Conservation (phyloP, 2,113 vertebrate species). For the Trachemys scripta region DNA sequence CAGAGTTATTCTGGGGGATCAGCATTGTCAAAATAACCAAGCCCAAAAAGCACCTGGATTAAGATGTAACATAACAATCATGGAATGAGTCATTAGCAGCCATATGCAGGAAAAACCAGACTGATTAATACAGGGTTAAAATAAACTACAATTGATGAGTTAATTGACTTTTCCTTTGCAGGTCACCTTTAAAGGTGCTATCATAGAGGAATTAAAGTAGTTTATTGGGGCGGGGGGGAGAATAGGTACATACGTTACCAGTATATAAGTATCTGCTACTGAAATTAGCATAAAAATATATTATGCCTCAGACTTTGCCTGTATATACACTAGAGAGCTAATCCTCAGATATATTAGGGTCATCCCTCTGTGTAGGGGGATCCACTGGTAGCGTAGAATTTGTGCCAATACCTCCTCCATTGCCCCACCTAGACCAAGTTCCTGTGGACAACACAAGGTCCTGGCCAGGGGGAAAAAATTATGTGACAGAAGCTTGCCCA, state of each 20-base stretch:
- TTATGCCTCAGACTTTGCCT: not conserved
- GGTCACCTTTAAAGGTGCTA: slow-evolving; percentile 45
- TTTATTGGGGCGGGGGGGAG: slow-evolving; percentile 13
- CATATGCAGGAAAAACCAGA: slow-evolving; percentile 19
- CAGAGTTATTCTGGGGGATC: slow-evolving; percentile 59
- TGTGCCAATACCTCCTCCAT: not conserved
- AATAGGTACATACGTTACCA: slow-evolving; percentile 4
- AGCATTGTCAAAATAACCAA: slow-evolving; percentile 55
- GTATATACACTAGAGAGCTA: not conserved
- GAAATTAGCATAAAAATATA: slow-evolving; percentile 53
- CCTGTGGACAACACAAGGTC: not conserved
- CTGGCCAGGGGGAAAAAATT: not conserved
- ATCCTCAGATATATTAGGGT: not conserved
- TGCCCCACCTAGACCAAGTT: not conserved
- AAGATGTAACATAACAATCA: slow-evolving; percentile 56
- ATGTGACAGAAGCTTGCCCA: not conserved
- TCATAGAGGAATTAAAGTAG: slow-evolving; percentile 51
- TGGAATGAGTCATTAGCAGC: slow-evolving; percentile 41
- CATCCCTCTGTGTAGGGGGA: accelerated
- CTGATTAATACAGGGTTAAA: slow-evolving; percentile 50
- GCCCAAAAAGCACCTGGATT: slow-evolving; percentile 25
- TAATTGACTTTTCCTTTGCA: slow-evolving; percentile 42
- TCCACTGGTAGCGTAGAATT: not conserved
- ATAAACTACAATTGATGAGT: slow-evolving; percentile 27
- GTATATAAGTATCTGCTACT: not conserved